Evolutionary conservation across 1,140 invertebrate species (phyloP), one percentile per base, ranked within the genome.

Genomic region (Chironomus tepperi): DNA sequence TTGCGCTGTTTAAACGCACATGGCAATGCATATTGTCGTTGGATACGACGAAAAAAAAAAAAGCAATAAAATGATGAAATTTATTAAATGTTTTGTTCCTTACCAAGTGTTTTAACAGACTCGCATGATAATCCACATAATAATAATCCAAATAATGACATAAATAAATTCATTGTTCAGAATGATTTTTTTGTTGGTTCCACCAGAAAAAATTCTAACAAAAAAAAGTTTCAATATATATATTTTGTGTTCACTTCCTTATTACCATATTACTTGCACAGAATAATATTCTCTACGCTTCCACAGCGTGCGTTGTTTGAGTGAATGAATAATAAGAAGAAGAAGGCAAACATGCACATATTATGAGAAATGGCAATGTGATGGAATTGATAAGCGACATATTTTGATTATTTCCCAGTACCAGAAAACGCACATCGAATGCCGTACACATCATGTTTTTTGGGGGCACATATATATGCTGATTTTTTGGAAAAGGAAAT

Each of bases 131-230:
- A 70, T 70, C 65, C 65, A 70, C 65, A 70, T 19, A 70, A 19
- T 21, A 70, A 16, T 70, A 70, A 70, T 70, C 65, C 65, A 70
- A 70, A 57, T n/a, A 57, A n/a, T 15, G 47, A 57, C 5, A 57
- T 70, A 21, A 70, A 21, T 70, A 70, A 70, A 70, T 70, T 70
- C 65, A 70, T 70, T 70, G 65, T 70, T 70, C 65, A 21, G 18
- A 70, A 21, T 57, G 12, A 57, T 57, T n/a, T 57, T 57, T 47
- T 15, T 57, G 7, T n/a, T n/a, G n/a, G n/a, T n/a, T n/a, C n/a
- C n/a, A n/a, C n/a, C n/a, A n/a, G n/a, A n/a, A n/a, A n/a, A n/a
- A n/a, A 5, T 34, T 34, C 24, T 5, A 34, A 34, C 24, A 34
- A 34, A 34, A 34, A 34, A 34, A 34, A 34, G 24, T 34, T 34